Conservation (phyloP, 2,113 vertebrate genomes). For the Xenopus borealis region DNA sequence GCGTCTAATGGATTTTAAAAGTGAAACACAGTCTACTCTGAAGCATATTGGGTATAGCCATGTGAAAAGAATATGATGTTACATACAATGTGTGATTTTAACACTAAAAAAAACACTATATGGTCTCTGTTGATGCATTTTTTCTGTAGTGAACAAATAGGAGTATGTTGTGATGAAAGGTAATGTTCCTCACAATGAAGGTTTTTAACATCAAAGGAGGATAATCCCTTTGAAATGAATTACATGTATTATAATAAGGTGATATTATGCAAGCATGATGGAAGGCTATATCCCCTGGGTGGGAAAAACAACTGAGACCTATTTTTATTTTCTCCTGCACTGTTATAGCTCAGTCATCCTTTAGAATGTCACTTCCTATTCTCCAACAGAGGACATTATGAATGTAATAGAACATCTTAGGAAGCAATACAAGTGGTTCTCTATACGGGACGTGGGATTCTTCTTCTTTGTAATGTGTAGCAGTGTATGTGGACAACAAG, state of each 20-base stretch:
- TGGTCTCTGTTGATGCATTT: conserved; percentile 2
- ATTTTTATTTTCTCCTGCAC: too few relatives aligned
- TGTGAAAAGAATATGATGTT: conserved; percentile 4
- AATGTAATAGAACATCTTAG: too few relatives aligned
- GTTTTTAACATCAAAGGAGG: conserved; percentile 29
- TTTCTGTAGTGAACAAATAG: not conserved
- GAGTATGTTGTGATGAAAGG: conserved; percentile 25
- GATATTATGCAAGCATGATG: conserved; percentile 29
- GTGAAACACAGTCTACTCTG: too few relatives aligned
- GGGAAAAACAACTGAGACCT: not conserved
- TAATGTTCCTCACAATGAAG: conserved; percentile 25
- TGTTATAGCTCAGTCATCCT: too few relatives aligned
- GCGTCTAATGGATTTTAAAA: too few relatives aligned
- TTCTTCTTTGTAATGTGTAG: too few relatives aligned
- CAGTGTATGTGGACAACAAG: too few relatives aligned
- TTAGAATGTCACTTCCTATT: too few relatives aligned
- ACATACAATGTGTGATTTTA: conserved; percentile 5
- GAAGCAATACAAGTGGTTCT: too few relatives aligned
- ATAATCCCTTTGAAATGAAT: conserved; percentile 28
- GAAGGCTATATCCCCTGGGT: conserved; percentile 15
- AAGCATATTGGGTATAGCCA: conserved; percentile 20
- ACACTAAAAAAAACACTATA: conserved; percentile 18
- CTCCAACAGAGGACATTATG: too few relatives aligned
- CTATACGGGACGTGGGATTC: too few relatives aligned
- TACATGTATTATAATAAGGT: conserved; percentile 20